A percentile compares a stretch with the other conserved stretches of the same genome.
Evolutionary conservation across 1,140 invertebrate genomes (phyloP).

Genomic region (Dendroctonus ponderosae): DNA sequence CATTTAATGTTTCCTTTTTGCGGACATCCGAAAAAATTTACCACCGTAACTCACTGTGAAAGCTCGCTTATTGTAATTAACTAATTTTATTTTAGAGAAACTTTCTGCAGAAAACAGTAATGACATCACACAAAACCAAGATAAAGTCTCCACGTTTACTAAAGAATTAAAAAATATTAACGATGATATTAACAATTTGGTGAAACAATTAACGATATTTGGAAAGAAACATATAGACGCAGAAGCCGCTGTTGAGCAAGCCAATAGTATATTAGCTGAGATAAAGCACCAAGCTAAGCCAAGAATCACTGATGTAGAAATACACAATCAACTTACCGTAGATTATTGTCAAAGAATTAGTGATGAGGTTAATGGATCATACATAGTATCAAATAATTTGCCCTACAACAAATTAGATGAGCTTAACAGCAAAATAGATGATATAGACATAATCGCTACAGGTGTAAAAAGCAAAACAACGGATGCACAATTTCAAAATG

Average conservation of each 20-base stretch:
- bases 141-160: too few relatives aligned
- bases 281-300: conserved; percentile 35
- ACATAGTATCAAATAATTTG: conserved; percentile 15
- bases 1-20: too few relatives aligned
- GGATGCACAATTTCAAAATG: conserved; percentile 33
- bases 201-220: conserved; percentile 34
- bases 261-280: conserved; percentile 35
- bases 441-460: conserved; percentile 24
- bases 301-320: conserved; percentile 22
- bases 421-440: conserved; percentile 38
- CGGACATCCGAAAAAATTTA: too few relatives aligned
- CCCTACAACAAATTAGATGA: conserved; percentile 30
- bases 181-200: conserved; percentile 5
- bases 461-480: conserved; percentile 21
- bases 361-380: conserved; percentile 31
- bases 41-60: too few relatives aligned
- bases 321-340: conserved; percentile 23
- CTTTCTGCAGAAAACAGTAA: too few relatives aligned
- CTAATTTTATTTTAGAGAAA: neutral
- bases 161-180: conserved; percentile 13
- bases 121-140: too few relatives aligned
- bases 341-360: conserved; percentile 34
- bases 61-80: too few relatives aligned
- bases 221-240: conserved; percentile 41
- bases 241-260: conserved; percentile 40